phyloP scores from a whole-genome alignment of 2,113 vertebrate genomes.

The Notiomystis cincta region DNA sequence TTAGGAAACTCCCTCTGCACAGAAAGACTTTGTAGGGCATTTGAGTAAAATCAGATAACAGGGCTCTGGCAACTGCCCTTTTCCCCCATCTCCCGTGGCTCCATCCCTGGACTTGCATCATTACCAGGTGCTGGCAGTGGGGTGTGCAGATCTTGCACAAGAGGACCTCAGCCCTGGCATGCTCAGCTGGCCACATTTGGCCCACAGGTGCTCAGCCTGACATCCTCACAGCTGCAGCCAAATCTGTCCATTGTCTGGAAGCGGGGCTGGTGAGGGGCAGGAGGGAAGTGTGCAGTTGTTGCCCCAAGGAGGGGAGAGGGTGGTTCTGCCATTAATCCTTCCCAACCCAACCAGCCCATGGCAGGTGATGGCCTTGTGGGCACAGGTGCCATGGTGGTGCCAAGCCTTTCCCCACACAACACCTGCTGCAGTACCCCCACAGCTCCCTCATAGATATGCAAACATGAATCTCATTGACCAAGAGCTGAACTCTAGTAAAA shows the following conservation, averaged over 20 bases:
- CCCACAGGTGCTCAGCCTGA: background rate
- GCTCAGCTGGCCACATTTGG: background rate
- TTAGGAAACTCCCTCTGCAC: background rate
- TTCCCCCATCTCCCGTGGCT: background rate
- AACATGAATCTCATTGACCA: slow-evolving; percentile 56
- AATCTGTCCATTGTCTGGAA: background rate
- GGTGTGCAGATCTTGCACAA: background rate
- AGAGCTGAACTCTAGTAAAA: slow-evolving; percentile 48
- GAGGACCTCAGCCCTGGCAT: background rate
- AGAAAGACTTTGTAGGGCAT: background rate
- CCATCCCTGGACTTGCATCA: background rate
- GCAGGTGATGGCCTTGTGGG: background rate
- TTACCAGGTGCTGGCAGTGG: background rate
- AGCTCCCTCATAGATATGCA: background rate
- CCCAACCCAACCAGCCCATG: fast-evolving
- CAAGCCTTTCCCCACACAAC: background rate
- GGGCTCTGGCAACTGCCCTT: background rate
- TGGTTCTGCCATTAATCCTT: background rate
- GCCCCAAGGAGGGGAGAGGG: background rate
- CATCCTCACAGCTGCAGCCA: background rate
- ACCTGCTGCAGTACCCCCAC: slow-evolving; percentile 22
- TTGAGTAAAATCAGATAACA: background rate
- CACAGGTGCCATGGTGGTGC: background rate
- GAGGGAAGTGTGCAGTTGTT: background rate
- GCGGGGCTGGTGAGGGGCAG: background rate